Percentiles rank a stretch among this genome's conserved stretches.
phyloP scores from a whole-genome alignment of 1,140 invertebrate species.

The Drosophila truncata region DNA sequence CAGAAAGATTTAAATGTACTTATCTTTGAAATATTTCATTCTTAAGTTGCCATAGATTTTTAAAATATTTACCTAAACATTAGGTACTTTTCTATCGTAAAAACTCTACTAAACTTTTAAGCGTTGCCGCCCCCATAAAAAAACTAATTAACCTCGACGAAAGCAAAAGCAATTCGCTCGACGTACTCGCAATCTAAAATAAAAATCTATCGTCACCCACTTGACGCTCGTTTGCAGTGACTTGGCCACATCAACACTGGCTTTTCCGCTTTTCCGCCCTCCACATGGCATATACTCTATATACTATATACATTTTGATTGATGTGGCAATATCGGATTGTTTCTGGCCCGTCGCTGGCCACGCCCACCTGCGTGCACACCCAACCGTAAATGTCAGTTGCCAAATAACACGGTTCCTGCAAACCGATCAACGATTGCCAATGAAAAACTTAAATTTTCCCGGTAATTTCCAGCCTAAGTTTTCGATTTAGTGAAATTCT shows the following conservation, averaged over 20 bases:
- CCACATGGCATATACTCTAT: neutral
- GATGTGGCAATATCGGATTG: conserved; percentile 63
- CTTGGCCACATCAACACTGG: conserved; percentile 41
- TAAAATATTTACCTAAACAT: neutral
- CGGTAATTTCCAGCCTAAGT: conserved; percentile 13
- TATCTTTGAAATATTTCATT: neutral
- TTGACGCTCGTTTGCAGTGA: conserved; percentile 51
- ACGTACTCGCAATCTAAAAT: conserved; percentile 32
- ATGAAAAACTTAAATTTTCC: conserved; percentile 33
- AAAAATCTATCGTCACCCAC: conserved; percentile 59
- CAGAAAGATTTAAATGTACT: neutral
- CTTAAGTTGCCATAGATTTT: neutral
- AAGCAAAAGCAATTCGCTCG: conserved; percentile 32
- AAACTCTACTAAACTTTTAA: neutral
- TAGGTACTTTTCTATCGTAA: neutral
- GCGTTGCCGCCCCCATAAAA: neutral
- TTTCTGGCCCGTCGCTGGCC: conserved; percentile 17
- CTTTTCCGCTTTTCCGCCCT: neutral
- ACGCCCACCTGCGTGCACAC: conserved; percentile 55
- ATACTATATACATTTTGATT: conserved; percentile 39
- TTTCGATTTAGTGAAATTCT: conserved; percentile 4
- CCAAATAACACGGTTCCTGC: conserved; percentile 38
- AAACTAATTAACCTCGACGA: conserved; percentile 40
- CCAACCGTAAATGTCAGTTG: conserved; percentile 37
- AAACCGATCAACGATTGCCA: conserved; percentile 41